Conservation (phyloP, 2,797 vertebrate genomes). For the Stomatorhinus walkeri region DNA sequence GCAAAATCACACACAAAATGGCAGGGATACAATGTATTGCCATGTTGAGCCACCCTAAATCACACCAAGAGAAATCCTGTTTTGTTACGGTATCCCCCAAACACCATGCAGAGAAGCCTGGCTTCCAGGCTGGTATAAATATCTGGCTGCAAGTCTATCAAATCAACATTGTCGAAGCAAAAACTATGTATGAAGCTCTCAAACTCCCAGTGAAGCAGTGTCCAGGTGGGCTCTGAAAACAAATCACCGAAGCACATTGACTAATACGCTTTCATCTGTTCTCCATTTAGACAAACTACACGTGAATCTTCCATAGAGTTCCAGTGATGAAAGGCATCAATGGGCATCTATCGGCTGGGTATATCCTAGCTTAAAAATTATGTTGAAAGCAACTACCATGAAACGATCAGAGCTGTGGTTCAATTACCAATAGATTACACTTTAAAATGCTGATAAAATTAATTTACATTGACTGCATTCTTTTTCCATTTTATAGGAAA, state of each 20-base stretch:
- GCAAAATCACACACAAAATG: not conserved
- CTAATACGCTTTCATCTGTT: not conserved
- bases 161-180: not conserved
- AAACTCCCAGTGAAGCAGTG: not conserved
- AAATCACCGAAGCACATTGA: not conserved
- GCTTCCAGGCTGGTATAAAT: not conserved
- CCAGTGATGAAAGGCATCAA: not conserved
- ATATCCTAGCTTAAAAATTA: not conserved
- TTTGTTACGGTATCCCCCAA: not conserved
- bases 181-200: not conserved
- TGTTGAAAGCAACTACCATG: not conserved
- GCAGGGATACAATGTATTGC: not conserved
- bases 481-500: not conserved
- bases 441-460: not conserved
- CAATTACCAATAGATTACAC: not conserved
- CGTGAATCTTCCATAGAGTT: not conserved
- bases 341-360: not conserved
- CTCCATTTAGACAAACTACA: not conserved
- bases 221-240: not conserved
- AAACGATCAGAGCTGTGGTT: not conserved
- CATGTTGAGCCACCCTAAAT: not conserved
- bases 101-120: not conserved
- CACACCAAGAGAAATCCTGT: not conserved
- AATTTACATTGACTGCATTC: not conserved
- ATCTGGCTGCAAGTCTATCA: not conserved